Base-by-base conservation (phyloP, 2,888 invertebrate species). In the Aporophyla nigra region DNA sequence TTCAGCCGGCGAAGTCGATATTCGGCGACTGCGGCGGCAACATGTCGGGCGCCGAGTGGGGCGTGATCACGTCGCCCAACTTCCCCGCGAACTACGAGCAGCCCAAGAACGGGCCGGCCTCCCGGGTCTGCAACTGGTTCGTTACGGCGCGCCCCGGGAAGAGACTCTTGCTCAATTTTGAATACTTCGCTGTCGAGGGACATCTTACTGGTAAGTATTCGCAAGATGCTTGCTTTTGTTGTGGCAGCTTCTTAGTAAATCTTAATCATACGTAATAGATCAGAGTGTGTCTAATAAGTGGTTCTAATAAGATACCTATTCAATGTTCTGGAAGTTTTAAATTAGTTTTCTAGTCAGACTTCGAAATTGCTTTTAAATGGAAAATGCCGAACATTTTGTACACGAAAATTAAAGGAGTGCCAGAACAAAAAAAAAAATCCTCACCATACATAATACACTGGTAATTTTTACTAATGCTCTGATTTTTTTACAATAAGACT, bases 71-170 rank as follows among this genome's bases (percentile, higher is more conserved):
- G 82, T 99, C 99, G 86, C 99, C 99, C 62, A 98, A 98, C 90
- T 99, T 98, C 97, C 99, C 99, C 71, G 97, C 98, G 80, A 98
- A 99, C 90, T 99, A 99, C 96, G 98, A 98, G 91, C 98, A 98
- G 67, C 98, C 98, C 3, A 97, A 97, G 63, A 97, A 98, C 86
- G 98, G 98, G 73, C 97, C 98, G 87, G 98, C 99, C 69, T 98
- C 98, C 86, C 98, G 98, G 94, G 98, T 98, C 83, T 99, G 99
- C 97, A 99, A 99, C 96, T 99, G 99, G 99, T 98, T 98, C 93
- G 98, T 99, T 92, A 98, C 98, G 83, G 99, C 99, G 79, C 97
- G 98, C 87, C 98, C 98, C 53, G 98, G 98, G 89, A 98, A 99
- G 94, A 98, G 98, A 92, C 98, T 99, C 90, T 97, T 99, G 93